These are phyloP conservation scores for Holothuria scabra DNA, from an alignment of 53 echinoderm and acorn worm genomes.

Conservation along the genomic window DNA sequence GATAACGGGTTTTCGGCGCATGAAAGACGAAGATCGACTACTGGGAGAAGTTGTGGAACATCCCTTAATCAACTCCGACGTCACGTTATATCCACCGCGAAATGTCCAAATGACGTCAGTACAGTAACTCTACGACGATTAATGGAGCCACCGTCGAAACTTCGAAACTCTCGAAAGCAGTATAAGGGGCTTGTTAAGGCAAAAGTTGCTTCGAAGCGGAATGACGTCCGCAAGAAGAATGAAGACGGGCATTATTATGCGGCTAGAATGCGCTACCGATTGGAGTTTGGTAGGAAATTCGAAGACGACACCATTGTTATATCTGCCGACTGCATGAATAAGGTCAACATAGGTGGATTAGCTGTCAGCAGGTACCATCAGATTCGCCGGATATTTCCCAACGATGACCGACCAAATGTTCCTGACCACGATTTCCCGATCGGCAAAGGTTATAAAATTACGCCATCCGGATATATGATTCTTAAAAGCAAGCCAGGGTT, in stretches of 20 bases:
- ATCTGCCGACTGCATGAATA: constrained; percentile 65
- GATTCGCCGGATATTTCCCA: constrained; percentile 16
- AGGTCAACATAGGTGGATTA: constrained; percentile 50
- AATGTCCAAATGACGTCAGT: constrained; percentile 25
- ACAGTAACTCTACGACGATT: constrained; percentile 31
- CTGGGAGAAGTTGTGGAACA: constrained; percentile 45
- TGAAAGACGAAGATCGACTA: constrained; percentile 7
- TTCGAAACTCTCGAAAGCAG: neutral
- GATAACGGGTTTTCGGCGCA: neutral
- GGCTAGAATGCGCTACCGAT: constrained; percentile 52
- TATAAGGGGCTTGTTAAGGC: constrained; percentile 50
- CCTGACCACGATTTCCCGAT: constrained; percentile 65
- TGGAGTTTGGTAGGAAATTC: constrained; percentile 57
- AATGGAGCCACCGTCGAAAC: constrained; percentile 37
- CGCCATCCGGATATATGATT: constrained; percentile 55
- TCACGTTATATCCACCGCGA: constrained; percentile 12
- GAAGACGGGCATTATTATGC: constrained; percentile 47
- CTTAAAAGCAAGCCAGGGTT: neutral
- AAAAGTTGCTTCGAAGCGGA: constrained; percentile 46
- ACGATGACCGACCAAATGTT: constrained; percentile 44
- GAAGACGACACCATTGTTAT: constrained; percentile 10
- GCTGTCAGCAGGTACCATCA: constrained; percentile 66
- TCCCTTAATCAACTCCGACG: constrained; percentile 2
- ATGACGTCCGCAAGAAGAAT: constrained; percentile 31
- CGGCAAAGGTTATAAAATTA: constrained; percentile 43